Base-by-base conservation (phyloP, 1,140 invertebrate genomes). In the Philopotamus ludificatus region DNA sequence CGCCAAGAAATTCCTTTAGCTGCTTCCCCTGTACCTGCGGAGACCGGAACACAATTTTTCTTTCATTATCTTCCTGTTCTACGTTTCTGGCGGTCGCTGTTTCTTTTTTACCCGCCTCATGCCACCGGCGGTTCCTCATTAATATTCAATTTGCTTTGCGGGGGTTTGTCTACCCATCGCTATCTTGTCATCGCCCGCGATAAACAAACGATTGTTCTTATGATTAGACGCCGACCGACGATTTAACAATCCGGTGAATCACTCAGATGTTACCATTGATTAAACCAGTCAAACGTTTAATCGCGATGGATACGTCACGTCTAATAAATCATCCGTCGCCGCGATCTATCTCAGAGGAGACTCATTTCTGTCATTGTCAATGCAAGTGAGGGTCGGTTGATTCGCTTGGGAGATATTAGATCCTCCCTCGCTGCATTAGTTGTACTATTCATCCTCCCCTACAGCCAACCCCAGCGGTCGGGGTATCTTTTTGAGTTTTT, bases 41-140 rank as follows among this genome's bases (percentile, higher is more conserved):
- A 58, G 28, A 18, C 42, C 57, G 57, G 57, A 47, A 60, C 57
- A 60, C 57, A 60, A 60, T 60, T 60, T 60, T 60, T 60, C 57
- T 60, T 60, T 60, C 57, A 60, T 60, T 60, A 60, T 60, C 42
- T 60, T 22, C 28, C 53, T 41, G 21, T 28, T 10, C 57, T 47
- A 10, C 23, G 25, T 57, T 57, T 12, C 54, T 21, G 15, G 54
- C 39, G 54, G 54, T 57, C 23, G 54, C 41, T 57, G 25, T 39
- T 57, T 34, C 23, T 39, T 57, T 26, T 54, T 28, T 34, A 15
- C 15, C 44, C 44, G 44, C 44, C 41, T 60, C 28, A 26, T 28
- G 16, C 23, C 42, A 39, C 44, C n/a, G n/a, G n/a, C n/a, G n/a
- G n/a, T n/a, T n/a, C n/a, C n/a, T 60, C 57, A 47, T 60, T 60